Base-by-base conservation (phyloP, 1,140 invertebrate genomes). In the Drosophila grimshawi region DNA sequence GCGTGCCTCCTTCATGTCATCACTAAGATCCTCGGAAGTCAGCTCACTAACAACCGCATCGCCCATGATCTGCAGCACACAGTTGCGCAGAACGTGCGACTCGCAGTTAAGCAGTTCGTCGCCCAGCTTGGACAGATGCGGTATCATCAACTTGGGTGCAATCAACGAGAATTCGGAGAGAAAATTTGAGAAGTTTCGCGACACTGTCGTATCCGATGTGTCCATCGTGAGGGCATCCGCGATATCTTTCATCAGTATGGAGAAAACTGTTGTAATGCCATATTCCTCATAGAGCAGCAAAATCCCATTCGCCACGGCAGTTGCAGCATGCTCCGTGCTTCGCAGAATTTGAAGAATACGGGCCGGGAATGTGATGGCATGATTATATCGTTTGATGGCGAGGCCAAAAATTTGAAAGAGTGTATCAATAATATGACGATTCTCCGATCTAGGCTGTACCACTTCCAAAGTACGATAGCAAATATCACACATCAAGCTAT, bases 371-470 rank as follows among this genome's bases (percentile, higher is more conserved):
- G 93, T 94, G 27, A 95, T 92, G 1, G 93, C 95, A 93, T 98
- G 96, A 80, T 96, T 96, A 88, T 97, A 97, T 46, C 94, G 95
- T 86, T 97, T 97, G 29, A 98, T 95, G 27, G 97, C 93, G n/a
- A 95, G 94, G 19, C 96, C 96, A 49, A 98, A 92, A 65, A 98
- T 95, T 93, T 97, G 95, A 90, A 96, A 94, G 0, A 97, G 94
- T 6, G 94, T 95, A 72, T 96, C 95, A 69, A 95, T 94, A 0
- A 95, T 93, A 46, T 94, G 92, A 85, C 96, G 96, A 59, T 94
- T 94, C 67, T 95, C 95, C 10, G 93, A 94, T 76, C 91, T 94
- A 92, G 77, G 94, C 88, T 93, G 94, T 3, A 73, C 32, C 8
- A 91, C 10, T 92, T 97, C 96, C 60, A 97, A 89, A 33, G 96